Percentiles rank a stretch among this genome's conserved stretches.
Conservation (phyloP, 2,888 invertebrate genomes). For the Lasioglossum pauxillum region DNA sequence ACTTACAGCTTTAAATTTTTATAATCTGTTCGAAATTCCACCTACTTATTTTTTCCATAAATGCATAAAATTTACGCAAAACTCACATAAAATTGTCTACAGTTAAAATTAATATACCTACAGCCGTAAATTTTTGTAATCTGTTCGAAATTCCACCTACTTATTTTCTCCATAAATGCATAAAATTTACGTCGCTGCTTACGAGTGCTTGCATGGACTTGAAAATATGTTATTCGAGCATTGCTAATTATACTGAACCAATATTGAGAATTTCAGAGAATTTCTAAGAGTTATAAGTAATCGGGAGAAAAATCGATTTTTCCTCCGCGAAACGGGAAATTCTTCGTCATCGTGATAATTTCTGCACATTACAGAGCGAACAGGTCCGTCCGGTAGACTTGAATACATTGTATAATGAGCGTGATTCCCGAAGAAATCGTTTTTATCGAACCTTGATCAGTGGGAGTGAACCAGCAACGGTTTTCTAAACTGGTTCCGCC, state of each 20-base stretch:
- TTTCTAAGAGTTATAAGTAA: background rate
- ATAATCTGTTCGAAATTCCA: too few species aligned
- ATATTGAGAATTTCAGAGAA: background rate
- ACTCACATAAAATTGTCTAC: too few species aligned
- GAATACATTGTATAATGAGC: background rate
- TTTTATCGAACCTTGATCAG: conserved; percentile 35
- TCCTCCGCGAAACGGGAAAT: background rate
- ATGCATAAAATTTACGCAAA: too few species aligned
- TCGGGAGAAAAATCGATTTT: background rate
- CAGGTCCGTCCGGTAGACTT: background rate
- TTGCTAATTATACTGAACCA: background rate
- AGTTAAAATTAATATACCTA: too few species aligned
- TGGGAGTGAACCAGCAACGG: conserved; percentile 48
- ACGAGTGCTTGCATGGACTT: too few species aligned
- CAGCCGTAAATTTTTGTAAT: too few species aligned
- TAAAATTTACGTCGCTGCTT: too few species aligned
- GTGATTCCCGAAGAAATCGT: conserved; percentile 11
- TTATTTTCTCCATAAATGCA: too few species aligned
- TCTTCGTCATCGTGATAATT: background rate
- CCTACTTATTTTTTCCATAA: too few species aligned
- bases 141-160: too few species aligned
- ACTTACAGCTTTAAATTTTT: too few species aligned
- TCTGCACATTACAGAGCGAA: background rate
- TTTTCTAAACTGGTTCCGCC: conserved; percentile 57
- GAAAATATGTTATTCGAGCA: too few species aligned